These are phyloP conservation scores for Andrena cerasifolii DNA, from an alignment of 1,140 invertebrate genomes.

Conservation along the genomic window DNA sequence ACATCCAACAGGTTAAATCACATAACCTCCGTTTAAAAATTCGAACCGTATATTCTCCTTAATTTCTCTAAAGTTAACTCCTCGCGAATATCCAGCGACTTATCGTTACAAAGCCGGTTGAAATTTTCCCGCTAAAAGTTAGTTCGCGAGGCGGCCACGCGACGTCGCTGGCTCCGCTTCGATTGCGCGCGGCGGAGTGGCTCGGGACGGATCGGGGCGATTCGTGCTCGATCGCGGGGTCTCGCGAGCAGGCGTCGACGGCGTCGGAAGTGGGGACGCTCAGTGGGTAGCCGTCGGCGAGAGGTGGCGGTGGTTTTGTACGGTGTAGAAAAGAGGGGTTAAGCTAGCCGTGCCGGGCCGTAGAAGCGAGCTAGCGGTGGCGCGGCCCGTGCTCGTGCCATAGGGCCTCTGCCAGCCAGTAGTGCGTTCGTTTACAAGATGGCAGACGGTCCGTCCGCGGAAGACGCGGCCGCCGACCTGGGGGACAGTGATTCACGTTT, in stretches of 20 bases:
- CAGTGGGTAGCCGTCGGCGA: conserved; percentile 58
- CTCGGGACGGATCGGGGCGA: background rate
- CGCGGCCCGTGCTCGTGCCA: conserved; percentile 61
- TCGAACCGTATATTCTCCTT: too few relatives aligned
- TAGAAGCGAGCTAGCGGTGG: conserved; percentile 53
- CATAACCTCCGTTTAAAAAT: too few relatives aligned
- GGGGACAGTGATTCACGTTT: conserved; percentile 67
- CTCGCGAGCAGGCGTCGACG: conserved; percentile 46
- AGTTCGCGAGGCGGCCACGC: background rate
- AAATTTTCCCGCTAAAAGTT: background rate
- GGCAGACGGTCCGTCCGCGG: conserved; percentile 76
- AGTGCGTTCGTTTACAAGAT: conserved; percentile 76
- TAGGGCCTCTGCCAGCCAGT: conserved; percentile 63
- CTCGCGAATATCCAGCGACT: too few relatives aligned
- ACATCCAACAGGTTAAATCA: too few relatives aligned
- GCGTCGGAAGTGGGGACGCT: conserved; percentile 22
- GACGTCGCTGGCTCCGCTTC: background rate
- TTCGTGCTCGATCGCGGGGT: conserved; percentile 12
- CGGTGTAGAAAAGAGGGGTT: conserved; percentile 57
- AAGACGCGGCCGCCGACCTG: conserved; percentile 66
- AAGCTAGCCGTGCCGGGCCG: conserved; percentile 57
- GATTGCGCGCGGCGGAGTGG: background rate
- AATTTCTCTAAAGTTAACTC: too few relatives aligned
- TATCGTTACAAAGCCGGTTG: too few relatives aligned
- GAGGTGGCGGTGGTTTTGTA: conserved; percentile 62